These are phyloP conservation scores for Meloidogyne exigua DNA, from an alignment of 1,140 invertebrate genomes.

Conservation along the genomic window DNA sequence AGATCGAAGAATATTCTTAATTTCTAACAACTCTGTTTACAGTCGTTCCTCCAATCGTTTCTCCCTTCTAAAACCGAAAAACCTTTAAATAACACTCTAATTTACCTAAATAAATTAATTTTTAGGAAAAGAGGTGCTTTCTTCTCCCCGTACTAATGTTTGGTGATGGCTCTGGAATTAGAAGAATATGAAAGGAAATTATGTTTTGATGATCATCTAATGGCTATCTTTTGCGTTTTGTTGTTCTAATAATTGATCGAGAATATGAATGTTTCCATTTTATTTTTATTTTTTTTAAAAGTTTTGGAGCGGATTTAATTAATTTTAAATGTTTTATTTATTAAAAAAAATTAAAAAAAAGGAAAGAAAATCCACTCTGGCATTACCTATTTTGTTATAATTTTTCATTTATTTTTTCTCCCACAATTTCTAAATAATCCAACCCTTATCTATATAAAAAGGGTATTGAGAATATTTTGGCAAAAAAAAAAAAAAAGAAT, in stretches of 20 bases:
- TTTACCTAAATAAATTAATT: not conserved
- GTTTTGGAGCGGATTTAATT: not conserved
- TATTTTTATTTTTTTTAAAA: too few species aligned
- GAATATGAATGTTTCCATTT: not conserved
- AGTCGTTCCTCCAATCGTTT: not conserved
- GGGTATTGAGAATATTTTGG: not conserved
- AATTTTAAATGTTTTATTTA: not conserved
- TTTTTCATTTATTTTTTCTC: not conserved
- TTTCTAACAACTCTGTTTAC: too few species aligned
- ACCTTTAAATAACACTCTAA: too few species aligned
- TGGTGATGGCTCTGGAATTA: not conserved
- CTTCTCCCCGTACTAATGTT: conserved; percentile 12
- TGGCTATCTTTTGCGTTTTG: not conserved
- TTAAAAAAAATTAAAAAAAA: not conserved
- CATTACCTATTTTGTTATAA: conserved; percentile 5
- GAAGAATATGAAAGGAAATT: not conserved
- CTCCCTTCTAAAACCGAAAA: too few species aligned
- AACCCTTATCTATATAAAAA: not conserved
- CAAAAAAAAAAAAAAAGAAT: not conserved
- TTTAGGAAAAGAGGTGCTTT: conserved; percentile 13
- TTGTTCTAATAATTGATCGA: conserved; percentile 5
- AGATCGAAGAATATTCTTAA: too few species aligned
- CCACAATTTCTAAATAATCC: not conserved
- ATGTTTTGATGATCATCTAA: not conserved
- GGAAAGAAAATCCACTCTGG: not conserved